Base-by-base conservation (phyloP, 2,888 invertebrate genomes). In the Catocala sponsa region DNA sequence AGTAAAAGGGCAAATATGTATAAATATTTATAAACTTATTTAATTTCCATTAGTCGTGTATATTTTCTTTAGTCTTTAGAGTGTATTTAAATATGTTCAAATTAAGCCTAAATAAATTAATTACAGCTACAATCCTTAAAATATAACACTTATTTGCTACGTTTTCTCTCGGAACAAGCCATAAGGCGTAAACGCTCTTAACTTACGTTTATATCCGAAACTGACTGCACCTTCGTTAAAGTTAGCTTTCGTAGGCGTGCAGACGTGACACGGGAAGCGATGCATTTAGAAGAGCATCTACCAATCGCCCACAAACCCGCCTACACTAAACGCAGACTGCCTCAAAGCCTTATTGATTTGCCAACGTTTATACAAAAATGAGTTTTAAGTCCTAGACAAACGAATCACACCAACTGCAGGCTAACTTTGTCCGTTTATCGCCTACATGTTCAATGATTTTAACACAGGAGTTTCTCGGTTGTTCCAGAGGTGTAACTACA, bases 301-400 rank as follows among this genome's bases (percentile, higher is more conserved):
- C 76, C 51, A 63, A 71, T 62, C 78, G 72, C 76, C 76, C 78
- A 78, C 76, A 4, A 41, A 53, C 49, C 55, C 74, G 46, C 78
- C 76, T 67, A 76, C 76, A 50, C 65, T 35, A 50, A 55, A 51
- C 42, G 12, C 35, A 43, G 42, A n/a, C 15, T 35, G 11, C 47
- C 5, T 32, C 42, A 44, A 41, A 55, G 51, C 49, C 49, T 50
- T 32, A 7, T 7, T 15, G 2, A 41, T 33, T 35, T 52, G 11
- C 32, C 6, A 7, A 41, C 15, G 41, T 32, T 38, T 38, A 12
- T 11, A 10, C 57, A 10, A 70, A 55, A 57, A 60, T 44, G 7
- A 57, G 47, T 66, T 55, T 51, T 67, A 62, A 2, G 0, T 0
- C 1, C 0, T 2, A 10, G 58, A 1, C 9, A 13, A 55, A 68